Base-by-base conservation (phyloP, 2,797 vertebrate genomes). In the Tragopan temminckii region DNA sequence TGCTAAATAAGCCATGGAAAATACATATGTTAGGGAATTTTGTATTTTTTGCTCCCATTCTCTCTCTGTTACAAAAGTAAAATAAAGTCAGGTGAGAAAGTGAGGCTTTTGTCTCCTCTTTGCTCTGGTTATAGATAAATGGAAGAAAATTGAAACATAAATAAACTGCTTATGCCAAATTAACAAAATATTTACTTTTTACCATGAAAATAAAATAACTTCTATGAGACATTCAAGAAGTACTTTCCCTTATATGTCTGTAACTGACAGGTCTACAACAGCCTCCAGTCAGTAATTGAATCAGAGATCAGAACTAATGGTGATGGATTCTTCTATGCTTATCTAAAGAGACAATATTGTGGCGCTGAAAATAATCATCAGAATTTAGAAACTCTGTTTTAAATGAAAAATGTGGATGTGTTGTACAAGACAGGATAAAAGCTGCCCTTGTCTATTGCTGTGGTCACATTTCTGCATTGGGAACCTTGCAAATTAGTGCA, bases 271-370 rank as follows among this genome's bases (percentile, higher is more conserved):
- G 18, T 63, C 79, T 90, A 72, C 35, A 64, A 63, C 35, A 81
- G 70, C 70, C 63, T 94, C 16, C 33, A 86, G 80, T 79, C 69
- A 89, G n/a, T 57, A 69, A 66, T 83, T 76, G 59, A 85, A 90
- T 29, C 31, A 70, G 59, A 91, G 55, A 89, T 43, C 19, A 84
- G 84, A 93, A 67, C 0, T 31, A 17, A 79, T 48, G 52, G 55
- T 53, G 46, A 88, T 40, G 53, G 59, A 61, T 50, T 92, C 18
- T 92, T 85, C 48, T 35, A 64, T 31, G 40, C 67, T 89, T 91
- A 63, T 59, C 67, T 10, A 12, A 89, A 85, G 8, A 85, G 9
- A 66, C 58, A 88, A 52, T 25, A 80, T 43, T 12, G 33, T 70
- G 81, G 24, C 52, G 17, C 40, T 76, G 31, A 93, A 92, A 94